Base-by-base conservation (phyloP, 2,797 vertebrate genomes). In the Pseudochromis fuscus region DNA sequence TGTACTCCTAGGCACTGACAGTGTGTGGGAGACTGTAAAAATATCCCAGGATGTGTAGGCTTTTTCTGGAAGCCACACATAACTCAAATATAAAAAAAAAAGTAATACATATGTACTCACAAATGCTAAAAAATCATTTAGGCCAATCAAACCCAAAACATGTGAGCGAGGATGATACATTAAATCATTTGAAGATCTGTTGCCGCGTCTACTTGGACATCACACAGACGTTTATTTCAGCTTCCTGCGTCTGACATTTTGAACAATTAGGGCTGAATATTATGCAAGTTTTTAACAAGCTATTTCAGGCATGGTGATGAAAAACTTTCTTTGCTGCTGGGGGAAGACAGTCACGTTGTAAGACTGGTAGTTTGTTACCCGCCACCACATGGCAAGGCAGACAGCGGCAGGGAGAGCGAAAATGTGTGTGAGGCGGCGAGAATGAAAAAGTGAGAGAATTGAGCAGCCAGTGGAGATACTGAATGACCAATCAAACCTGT, bases 11-110 rank as follows among this genome's bases (percentile, higher is more conserved):
- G 77, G 77, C 80, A 67, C 59, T 85, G 82, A 75, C 82, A 85
- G 81, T 52, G 77, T 83, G 89, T 87, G 88, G 85, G 88, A 87
- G 82, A 89, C 55, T 70, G 72, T 72, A 81, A 84, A 89, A 87
- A 85, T 82, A 87, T 79, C 58, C 24, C 49, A 48, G 71, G 77
- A 95, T 46, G 94, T 95, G 94, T 94, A 96, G 83, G 94, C 95
- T 89, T 94, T 86, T 94, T 92, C 95, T 85, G 80, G 72, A 84
- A 85, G 83, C 70, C 67, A 75, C 65, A 70, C 74, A 31, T 85
- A 59, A 72, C 59, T 82, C 57, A 84, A 61, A 69, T 55, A 27
- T 37, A 4, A 69, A 69, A 56, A 3, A 67, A 68, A 42, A 84
- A 74, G 38, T 48, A 59, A 40, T 69, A 70, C 31, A 75, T 60